phyloP scores from a whole-genome alignment of 1,140 invertebrate species.

The Venturia canescens region DNA sequence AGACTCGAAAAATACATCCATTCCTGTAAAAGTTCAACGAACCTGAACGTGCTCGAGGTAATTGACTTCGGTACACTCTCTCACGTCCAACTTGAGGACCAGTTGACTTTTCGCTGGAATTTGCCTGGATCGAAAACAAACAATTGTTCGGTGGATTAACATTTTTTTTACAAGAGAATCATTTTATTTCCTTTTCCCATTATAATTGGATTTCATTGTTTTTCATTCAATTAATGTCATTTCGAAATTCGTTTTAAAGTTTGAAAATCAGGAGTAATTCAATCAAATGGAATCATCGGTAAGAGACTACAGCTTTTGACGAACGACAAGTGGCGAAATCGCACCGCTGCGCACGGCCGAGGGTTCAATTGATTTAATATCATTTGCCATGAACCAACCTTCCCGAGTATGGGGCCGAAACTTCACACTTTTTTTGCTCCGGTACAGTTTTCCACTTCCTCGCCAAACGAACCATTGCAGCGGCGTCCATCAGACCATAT shows the following conservation, averaged over 20 bases:
- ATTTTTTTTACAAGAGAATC: constrained; percentile 37
- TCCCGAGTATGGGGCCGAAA: constrained; percentile 85
- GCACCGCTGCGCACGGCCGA: too few relatives aligned
- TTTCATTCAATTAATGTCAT: too few relatives aligned
- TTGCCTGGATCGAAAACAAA: constrained; percentile 75
- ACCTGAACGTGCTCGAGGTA: constrained; percentile 95
- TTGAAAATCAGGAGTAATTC: too few relatives aligned
- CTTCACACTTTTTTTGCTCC: constrained; percentile 89
- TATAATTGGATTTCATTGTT: too few relatives aligned
- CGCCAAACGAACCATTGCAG: constrained; percentile 93
- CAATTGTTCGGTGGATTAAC: background rate
- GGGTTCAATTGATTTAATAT: background rate
- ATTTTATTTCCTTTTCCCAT: too few relatives aligned
- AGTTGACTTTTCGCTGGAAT: constrained; percentile 88
- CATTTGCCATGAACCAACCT: constrained; percentile 75
- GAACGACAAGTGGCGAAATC: too few relatives aligned
- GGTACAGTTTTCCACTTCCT: constrained; percentile 91
- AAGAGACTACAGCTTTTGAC: too few relatives aligned
- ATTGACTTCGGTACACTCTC: constrained; percentile 90
- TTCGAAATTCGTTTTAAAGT: too few relatives aligned
- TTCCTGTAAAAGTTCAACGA: constrained; percentile 33
- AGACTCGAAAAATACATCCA: background rate
- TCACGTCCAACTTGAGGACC: constrained; percentile 83
- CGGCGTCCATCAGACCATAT: constrained; percentile 97
- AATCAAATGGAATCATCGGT: too few relatives aligned